Percentiles rank a stretch among this genome's conserved stretches.
These are phyloP conservation scores for Montipora capricornis DNA, from an alignment of 64 coral and sea anemone species.

Conservation along the genomic window DNA sequence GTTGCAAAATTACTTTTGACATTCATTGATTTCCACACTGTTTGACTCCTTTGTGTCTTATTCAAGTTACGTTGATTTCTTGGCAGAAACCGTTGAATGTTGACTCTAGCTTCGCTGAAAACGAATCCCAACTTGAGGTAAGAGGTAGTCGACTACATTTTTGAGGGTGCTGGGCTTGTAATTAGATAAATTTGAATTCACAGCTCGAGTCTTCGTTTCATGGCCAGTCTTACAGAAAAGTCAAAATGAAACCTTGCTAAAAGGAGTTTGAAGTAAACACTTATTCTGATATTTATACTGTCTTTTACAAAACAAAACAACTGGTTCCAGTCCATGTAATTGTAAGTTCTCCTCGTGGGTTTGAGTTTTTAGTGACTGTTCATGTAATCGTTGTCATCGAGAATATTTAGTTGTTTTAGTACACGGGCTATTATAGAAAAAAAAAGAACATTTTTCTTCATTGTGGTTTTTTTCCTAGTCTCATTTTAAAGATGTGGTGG, in stretches of 20 bases:
- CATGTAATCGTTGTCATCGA: no score
- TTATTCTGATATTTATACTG: no score
- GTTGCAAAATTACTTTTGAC: neutral
- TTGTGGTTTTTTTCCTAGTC: slow-evolving; percentile 51
- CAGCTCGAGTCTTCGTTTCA: neutral
- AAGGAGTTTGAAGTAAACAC: neutral
- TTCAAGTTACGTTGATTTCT: neutral
- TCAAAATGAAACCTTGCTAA: neutral
- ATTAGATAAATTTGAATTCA: neutral
- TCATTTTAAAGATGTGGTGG: slow-evolving; percentile 80
- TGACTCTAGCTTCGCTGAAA: slow-evolving; percentile 62
- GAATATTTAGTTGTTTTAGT: neutral
- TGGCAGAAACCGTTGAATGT: slow-evolving; percentile 11
- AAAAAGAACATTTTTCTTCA: neutral
- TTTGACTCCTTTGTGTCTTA: neutral
- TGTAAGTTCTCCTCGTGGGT: no score
- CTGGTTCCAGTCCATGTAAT: neutral
- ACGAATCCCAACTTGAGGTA: slow-evolving; percentile 72
- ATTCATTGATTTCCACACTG: neutral
- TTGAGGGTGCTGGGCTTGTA: no score
- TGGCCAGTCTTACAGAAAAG: no score
- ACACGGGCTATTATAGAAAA: neutral
- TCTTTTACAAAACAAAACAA: neutral
- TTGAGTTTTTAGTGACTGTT: no score
- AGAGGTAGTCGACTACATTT: neutral